A percentile compares a stretch with the other conserved stretches of the same genome.
phyloP scores from a whole-genome alignment of 2,888 invertebrate species.

The Ectobius pallidus region DNA sequence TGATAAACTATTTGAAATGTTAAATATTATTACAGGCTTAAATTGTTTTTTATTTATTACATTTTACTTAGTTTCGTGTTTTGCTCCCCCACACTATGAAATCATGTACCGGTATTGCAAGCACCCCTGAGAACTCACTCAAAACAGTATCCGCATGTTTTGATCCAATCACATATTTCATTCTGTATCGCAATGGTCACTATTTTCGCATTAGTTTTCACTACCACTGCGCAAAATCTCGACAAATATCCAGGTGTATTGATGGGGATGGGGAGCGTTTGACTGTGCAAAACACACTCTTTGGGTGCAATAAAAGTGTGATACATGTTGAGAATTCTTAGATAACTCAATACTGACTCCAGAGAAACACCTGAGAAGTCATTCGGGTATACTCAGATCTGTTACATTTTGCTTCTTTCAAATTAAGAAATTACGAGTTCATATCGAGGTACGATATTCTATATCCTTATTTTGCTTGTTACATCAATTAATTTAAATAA shows the following conservation, averaged over 20 bases:
- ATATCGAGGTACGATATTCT: too few species aligned
- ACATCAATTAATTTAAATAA: too few species aligned
- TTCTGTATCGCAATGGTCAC: not conserved
- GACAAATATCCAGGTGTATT: not conserved
- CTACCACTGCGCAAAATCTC: not conserved
- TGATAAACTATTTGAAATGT: not conserved
- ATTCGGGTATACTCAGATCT: too few species aligned
- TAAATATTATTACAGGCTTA: not conserved
- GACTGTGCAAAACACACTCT: constrained; percentile 12
- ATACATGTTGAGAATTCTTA: too few species aligned
- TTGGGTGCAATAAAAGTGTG: not conserved
- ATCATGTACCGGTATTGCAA: not conserved
- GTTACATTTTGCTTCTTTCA: too few species aligned
- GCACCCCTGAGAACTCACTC: constrained; percentile 6
- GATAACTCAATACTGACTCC: too few species aligned
- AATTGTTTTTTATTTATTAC: too few species aligned
- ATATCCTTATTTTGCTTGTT: too few species aligned
- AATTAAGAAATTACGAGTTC: too few species aligned
- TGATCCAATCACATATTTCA: not conserved
- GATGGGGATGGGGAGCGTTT: not conserved
- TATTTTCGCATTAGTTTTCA: not conserved
- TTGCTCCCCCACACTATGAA: not conserved
- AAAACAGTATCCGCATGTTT: not conserved
- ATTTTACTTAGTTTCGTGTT: too few species aligned
- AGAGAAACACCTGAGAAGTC: too few species aligned